phyloP scores from a whole-genome alignment of 2,113 vertebrate genomes.

The Monarcha castaneiventris region DNA sequence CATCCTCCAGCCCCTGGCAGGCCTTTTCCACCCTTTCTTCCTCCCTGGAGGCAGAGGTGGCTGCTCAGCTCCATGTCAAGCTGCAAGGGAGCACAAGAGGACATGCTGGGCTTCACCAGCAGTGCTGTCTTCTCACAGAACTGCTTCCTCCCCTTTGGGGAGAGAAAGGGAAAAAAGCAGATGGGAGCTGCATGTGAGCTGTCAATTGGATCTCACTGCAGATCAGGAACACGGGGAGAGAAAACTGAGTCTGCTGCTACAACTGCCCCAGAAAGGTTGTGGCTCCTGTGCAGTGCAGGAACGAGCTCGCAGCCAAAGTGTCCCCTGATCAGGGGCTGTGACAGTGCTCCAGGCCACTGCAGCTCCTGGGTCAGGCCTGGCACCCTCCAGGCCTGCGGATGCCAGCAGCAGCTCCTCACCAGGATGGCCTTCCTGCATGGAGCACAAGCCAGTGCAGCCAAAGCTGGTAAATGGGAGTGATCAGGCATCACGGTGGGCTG shows the following conservation, averaged over 20 bases:
- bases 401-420: not conserved
- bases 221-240: not conserved
- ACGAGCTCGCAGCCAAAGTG: accelerated
- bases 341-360: not conserved
- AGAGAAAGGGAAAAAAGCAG: not conserved
- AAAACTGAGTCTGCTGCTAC: not conserved
- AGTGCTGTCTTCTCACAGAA: not conserved
- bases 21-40: not conserved
- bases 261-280: not conserved
- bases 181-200: constrained; percentile 10
- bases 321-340: not conserved
- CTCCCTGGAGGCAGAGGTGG: not conserved
- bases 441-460: not conserved
- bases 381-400: not conserved
- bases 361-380: not conserved
- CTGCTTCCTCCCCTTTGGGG: not conserved
- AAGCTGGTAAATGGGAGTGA: accelerated
- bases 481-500: not conserved
- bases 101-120: not conserved
- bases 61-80: not conserved
- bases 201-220: not conserved
- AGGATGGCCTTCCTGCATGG: not conserved
- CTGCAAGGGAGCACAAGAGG: not conserved
- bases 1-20: not conserved
- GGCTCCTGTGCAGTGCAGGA: not conserved